phyloP scores from a whole-genome alignment of 2,888 invertebrate species.

The Eupithecia inturbata region DNA sequence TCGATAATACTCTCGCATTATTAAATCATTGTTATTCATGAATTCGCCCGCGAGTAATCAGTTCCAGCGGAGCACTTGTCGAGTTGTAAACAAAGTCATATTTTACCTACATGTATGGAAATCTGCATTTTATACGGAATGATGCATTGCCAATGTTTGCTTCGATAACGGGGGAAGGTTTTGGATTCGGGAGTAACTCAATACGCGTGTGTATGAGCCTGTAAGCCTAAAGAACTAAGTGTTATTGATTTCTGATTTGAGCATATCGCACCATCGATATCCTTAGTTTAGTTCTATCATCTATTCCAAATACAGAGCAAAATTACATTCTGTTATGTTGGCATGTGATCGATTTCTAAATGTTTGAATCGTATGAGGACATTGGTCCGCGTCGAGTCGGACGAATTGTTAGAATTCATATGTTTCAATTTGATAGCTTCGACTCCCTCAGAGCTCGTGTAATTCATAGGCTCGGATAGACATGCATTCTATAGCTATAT shows the following conservation, averaged over 20 bases:
- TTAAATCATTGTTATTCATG: constrained; percentile 57
- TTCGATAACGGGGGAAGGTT: background rate
- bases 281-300: background rate
- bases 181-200: background rate
- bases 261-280: too few species aligned
- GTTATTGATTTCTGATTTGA: too few species aligned
- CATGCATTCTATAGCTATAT: background rate
- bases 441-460: too few species aligned
- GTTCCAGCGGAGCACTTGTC: constrained; percentile 42
- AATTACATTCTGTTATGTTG: background rate
- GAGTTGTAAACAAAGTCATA: constrained; percentile 48
- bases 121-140: constrained; percentile 35
- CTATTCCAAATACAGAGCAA: background rate
- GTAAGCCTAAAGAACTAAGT: too few species aligned
- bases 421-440: background rate
- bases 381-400: background rate
- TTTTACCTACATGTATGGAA: constrained; percentile 38
- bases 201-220: background rate
- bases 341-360: background rate
- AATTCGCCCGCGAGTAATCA: constrained; percentile 49
- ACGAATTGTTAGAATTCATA: background rate
- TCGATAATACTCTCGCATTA: constrained; percentile 40
- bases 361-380: too few species aligned
- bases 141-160: constrained; percentile 31
- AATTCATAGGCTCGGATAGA: too few species aligned